Base-by-base conservation (phyloP, 2,797 vertebrate species). In the Margarornis squamiger region DNA sequence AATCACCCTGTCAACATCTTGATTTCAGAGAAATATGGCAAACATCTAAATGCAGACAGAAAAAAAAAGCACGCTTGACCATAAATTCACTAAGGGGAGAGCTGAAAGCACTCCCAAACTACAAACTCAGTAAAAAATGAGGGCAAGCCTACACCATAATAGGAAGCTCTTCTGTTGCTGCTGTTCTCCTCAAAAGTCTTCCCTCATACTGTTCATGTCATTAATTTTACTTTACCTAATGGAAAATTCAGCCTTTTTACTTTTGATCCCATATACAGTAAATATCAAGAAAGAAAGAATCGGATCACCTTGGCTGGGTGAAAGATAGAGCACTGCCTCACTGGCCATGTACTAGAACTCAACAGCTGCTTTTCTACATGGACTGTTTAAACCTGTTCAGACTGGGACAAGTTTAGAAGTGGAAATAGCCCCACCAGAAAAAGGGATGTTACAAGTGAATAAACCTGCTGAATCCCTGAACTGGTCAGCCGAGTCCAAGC, bases 11-110 rank as follows among this genome's bases (percentile, higher is more conserved):
- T 79, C 10, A 21, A 73, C 45, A 45, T 73, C 78, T 75, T 82
- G 70, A 84, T 78, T 91, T 88, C 79, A 79, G 15, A 90, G 38
- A 92, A 94, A 88, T 78, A 91, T 2, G 36, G 62, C 87, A 72
- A 94, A 78, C 34, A 46, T 23, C 58, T 83, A 92, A 9, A 86
- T 7, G 30, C 22, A 67, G 71, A 12, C 32, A 86, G 72, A 70
- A 90, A 61, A 65, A 80, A 74, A 81, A 77, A 68, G 2, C n/a
- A 10, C 27, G 51, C n/a, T 51, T 6, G 0, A 52, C 41, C 38
- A 55, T 59, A 90, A 93, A 67, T 86, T 90, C 57, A 68, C 67
- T 62, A 84, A 68, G 29, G 36, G 77, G 4, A 82, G 16, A 77
- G 43, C 29, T 66, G 62, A 83, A 91, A 73, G 62, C 58, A 48